These are phyloP conservation scores for Caerostris extrusa DNA, from an alignment of 1,140 invertebrate genomes.

Conservation along the genomic window DNA sequence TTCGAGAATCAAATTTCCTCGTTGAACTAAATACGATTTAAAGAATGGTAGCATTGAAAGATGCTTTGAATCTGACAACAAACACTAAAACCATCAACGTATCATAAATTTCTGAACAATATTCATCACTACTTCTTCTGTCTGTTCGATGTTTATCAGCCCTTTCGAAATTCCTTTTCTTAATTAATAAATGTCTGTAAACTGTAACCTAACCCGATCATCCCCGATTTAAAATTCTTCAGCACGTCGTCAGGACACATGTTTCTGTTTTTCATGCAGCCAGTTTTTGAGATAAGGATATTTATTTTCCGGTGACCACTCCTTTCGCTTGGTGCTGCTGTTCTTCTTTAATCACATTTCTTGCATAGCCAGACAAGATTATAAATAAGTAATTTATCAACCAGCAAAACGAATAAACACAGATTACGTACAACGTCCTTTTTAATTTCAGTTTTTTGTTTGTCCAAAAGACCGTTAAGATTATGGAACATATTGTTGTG, in stretches of 20 bases:
- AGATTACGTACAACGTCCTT: neutral
- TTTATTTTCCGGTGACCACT: neutral
- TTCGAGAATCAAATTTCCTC: no score
- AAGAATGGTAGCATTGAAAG: neutral
- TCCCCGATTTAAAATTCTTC: neutral
- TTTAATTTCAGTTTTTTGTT: neutral
- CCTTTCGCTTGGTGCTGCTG: neutral
- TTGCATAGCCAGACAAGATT: neutral
- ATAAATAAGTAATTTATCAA: slow-evolving; percentile 1
- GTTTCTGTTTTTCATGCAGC: neutral
- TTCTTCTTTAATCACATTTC: neutral
- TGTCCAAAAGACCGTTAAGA: neutral
- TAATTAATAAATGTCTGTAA: neutral
- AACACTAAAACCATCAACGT: neutral
- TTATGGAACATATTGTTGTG: neutral
- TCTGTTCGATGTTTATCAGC: neutral
- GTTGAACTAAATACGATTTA: neutral
- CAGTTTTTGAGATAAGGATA: neutral
- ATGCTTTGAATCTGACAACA: neutral
- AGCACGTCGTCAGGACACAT: neutral
- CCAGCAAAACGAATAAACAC: neutral
- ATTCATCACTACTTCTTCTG: neutral
- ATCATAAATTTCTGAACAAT: neutral
- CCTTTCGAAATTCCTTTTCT: neutral
- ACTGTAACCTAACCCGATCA: neutral